phyloP scores from a whole-genome alignment of 2,113 vertebrate species.

The Scomber japonicus region DNA sequence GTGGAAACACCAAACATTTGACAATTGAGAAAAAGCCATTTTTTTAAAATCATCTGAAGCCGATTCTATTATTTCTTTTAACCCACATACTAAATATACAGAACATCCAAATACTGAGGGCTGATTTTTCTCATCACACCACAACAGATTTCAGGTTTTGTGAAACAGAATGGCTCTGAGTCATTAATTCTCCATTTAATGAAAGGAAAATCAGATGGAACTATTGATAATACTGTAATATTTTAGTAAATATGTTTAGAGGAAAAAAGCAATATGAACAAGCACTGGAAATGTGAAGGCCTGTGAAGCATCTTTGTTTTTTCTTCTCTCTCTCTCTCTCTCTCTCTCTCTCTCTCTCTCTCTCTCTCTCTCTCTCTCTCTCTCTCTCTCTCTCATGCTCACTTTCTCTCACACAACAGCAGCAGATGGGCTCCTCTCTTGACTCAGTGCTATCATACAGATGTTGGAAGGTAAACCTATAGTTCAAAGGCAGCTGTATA shows the following conservation, averaged over 20 bases:
- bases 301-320: conserved; percentile 4
- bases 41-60: conserved; percentile 30
- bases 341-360: background rate
- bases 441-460: conserved; percentile 26
- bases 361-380: background rate
- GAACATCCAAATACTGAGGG: conserved; percentile 24
- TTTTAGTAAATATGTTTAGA: background rate
- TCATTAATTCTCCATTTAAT: conserved; percentile 9
- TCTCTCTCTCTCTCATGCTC: background rate
- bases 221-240: background rate
- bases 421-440: conserved; percentile 29
- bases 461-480: conserved; percentile 21
- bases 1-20: conserved; percentile 39
- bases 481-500: conserved; percentile 46
- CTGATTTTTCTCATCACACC: conserved; percentile 54
- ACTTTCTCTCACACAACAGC: background rate
- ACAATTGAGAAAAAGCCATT: conserved; percentile 37
- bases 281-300: background rate
- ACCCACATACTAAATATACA: conserved; percentile 31
- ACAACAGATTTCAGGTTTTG: conserved; percentile 71
- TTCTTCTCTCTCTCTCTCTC: background rate
- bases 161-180: conserved; percentile 80
- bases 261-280: conserved; percentile 4
- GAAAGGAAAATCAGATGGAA: background rate
- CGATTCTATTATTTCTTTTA: conserved; percentile 44